Percentiles rank a stretch among this genome's conserved stretches.
These are phyloP conservation scores for Brevipalpus yothersi DNA, from an alignment of 1,140 invertebrate genomes.

Conservation along the genomic window DNA sequence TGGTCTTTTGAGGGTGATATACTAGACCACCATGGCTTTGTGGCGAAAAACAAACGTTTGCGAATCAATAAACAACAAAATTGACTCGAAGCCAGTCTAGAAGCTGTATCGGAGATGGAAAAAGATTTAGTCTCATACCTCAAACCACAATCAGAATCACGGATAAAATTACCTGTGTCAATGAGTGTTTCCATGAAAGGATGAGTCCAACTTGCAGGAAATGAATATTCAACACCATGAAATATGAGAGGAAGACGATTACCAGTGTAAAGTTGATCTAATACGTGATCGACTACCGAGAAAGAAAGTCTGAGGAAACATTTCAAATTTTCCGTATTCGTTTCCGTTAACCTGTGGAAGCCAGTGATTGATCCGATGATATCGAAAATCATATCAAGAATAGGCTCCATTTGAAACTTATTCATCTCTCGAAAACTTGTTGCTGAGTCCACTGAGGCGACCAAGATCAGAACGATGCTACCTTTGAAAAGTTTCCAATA, in stretches of 20 bases:
- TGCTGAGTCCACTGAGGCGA: background rate
- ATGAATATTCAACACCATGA: background rate
- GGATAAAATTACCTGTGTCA: background rate
- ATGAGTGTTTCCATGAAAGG: background rate
- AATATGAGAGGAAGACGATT: background rate
- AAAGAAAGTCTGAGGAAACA: slow-evolving; percentile 1
- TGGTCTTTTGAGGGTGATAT: background rate
- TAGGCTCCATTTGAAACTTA: background rate
- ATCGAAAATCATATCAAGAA: slow-evolving; percentile 5
- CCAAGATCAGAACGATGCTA: slow-evolving; percentile 3
- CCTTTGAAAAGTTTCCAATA: slow-evolving; percentile 6
- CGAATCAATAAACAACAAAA: slow-evolving; percentile 3
- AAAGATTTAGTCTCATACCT: background rate
- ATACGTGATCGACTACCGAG: slow-evolving; percentile 5
- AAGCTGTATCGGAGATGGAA: background rate
- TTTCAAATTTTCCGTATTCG: slow-evolving; percentile 5
- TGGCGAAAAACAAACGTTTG: slow-evolving; percentile 1
- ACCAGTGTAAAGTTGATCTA: slow-evolving; percentile 1
- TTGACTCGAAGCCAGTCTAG: background rate
- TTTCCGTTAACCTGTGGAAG: background rate
- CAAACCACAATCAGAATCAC: too few species aligned
- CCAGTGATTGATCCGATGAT: slow-evolving; percentile 2
- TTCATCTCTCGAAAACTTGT: background rate
- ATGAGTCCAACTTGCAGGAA: background rate
- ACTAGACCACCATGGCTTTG: slow-evolving; percentile 6